Base-by-base conservation (phyloP, 92 coral and sea anemone species). In the Pocillopora meandrina region DNA sequence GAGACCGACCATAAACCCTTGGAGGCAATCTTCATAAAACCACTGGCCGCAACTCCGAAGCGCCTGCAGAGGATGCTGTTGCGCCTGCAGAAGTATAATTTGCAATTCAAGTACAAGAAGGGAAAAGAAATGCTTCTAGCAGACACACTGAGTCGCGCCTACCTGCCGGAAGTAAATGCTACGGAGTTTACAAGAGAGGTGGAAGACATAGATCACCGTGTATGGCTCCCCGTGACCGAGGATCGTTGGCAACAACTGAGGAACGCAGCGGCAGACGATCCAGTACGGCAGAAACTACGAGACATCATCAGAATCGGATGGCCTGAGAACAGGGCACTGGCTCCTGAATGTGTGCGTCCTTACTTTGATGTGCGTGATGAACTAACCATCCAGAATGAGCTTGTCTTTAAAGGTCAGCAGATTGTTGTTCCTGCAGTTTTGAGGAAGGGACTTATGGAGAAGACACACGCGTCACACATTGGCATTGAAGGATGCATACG, bases 191-290 rank as follows among this genome's bases (percentile, higher is more conserved):
- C n/a, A n/a, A n/a, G n/a, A n/a, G n/a, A 60, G 64, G 12, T 60
- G 35, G 86, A 89, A 33, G 84, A 70, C 65, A 66, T 89, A 34
- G 80, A 85, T 76, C 92, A 78, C 82, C 71, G 82, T 19, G 60
- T 18, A 9, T 33, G 80, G 75, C 47, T 75, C 12, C 82, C 82
- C 17, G 75, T 84, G 57, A 65, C 57, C 21, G 60, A 67, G 20
- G 82, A 65, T 1, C 64, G 83, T 6, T 84, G 88, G 83, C 87
- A 72, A 74, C 86, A 89, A 47, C 81, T 89, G 74, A 80, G 81
- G 77, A 85, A 89, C 36, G 92, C 92, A 33, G 84, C 84, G 47
- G 83, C 89, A 2, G 86, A 89, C 36, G 92, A 89, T 34, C 85
- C 85, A 35, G 86, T 84, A 52, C 86, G 74, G 73, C 86, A 85